Percentiles rank a stretch among this genome's conserved stretches.
phyloP scores from a whole-genome alignment of 2,797 vertebrate genomes.

The Champsocephalus gunnari region DNA sequence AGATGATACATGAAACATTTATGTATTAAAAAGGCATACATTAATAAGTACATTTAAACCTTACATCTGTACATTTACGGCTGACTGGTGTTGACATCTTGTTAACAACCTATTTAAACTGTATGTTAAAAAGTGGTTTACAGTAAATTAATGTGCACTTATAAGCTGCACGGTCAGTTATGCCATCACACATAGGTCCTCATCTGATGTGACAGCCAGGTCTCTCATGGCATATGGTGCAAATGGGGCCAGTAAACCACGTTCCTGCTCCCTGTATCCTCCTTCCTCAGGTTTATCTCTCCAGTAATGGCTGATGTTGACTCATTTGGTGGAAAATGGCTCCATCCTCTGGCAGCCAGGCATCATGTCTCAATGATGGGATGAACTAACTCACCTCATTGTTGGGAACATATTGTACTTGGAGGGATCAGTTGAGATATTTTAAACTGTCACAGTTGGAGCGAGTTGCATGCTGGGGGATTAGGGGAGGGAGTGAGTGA shows the following conservation, averaged over 20 bases:
- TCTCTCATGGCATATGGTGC: slow-evolving; percentile 71
- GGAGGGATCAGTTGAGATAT: slow-evolving; percentile 58
- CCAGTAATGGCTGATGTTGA: not conserved
- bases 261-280: slow-evolving; percentile 35
- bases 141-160: slow-evolving; percentile 16
- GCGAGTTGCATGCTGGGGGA: slow-evolving; percentile 63
- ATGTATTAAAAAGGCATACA: not conserved
- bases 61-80: not conserved
- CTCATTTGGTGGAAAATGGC: slow-evolving; percentile 58
- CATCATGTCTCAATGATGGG: not conserved
- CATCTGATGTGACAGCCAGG: slow-evolving; percentile 72
- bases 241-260: slow-evolving; percentile 66
- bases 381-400: slow-evolving; percentile 28
- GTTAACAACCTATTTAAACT: slow-evolving; percentile 2
- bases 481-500: slow-evolving; percentile 32
- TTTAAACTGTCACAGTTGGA: slow-evolving; percentile 58
- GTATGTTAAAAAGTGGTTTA: slow-evolving; percentile 14
- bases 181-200: slow-evolving; percentile 65
- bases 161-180: slow-evolving; percentile 45
- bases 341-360: slow-evolving; percentile 62
- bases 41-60: not conserved
- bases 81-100: not conserved
- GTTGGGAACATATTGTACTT: slow-evolving; percentile 66
- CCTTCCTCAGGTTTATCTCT: slow-evolving; percentile 1
- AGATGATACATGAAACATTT: not conserved